Evolutionary conservation across 2,888 invertebrate species (phyloP), one percentile per base, ranked within the genome.

Genomic region (Papilio demoleus): DNA sequence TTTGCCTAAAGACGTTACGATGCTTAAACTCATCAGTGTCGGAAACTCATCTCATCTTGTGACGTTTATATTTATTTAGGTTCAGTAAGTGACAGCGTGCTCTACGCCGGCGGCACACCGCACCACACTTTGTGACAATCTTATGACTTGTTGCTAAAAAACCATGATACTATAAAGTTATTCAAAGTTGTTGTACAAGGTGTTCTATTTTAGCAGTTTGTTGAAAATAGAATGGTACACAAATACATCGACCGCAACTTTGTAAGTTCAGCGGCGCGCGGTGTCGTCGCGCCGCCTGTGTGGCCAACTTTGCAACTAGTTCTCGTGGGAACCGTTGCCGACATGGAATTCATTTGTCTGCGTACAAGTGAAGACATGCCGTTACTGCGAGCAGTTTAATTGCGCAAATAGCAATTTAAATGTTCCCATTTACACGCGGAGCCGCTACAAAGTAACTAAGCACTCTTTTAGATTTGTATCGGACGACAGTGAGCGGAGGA

Each of bases 281-380:
- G 19, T 50, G 12, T 3, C 24, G 24, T 14, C 19, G 24, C 40
- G 27, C 24, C 36, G 12, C 58, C 9, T 17, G 14, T 27, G 60
- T 14, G n/a, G n/a, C 40, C n/a, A 45, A 61, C 24, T 61, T 42
- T 31, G 17, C 42, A 61, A 61, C 61, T 61, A 61, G 24, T 61
- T 40, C 27, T 17, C 42, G n/a, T 9, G 17, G n/a, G 17, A 17
- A n/a, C 42, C n/a, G 17, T 2, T 42, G 27, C 17, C n/a, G 22
- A 17, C 14, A 14, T 50, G 42, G 24, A 42, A 61, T 17, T 45
- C 27, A 61, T 42, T 61, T 24, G 61, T 42, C 42, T 61, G 17
- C 11, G 31, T 40, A 61, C 61, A 61, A 61, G 42, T 61, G n/a
- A 0, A 42, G 27, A 61, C 61, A 42, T 1, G 42, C 14, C n/a